Base-by-base conservation (phyloP, 2,113 vertebrate genomes). In the Entelurus aequoreus region DNA sequence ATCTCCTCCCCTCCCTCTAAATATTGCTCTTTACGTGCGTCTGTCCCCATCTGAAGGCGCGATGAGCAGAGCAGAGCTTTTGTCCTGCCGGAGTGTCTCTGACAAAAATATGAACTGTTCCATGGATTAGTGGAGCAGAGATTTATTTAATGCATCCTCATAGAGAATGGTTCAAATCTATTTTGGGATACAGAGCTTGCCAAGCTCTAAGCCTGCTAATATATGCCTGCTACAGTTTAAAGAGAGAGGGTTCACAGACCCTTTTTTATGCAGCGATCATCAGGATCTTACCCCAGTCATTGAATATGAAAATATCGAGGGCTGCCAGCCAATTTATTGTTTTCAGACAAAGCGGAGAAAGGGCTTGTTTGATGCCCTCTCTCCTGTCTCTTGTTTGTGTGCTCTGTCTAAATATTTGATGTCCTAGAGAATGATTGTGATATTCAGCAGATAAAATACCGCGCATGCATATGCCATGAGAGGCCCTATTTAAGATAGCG, bases 131-230 rank as follows among this genome's bases (percentile, higher is more conserved):
- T 80, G 48, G 72, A 89, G 90, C 78, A 66, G 81, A 91, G 90
- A 92, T 91, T 91, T 92, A 92, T 90, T 92, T 91, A 91, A 90
- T 91, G 91, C 89, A 90, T 89, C 89, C 88, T 91, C 84, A 88
- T 87, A 86, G 80, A 87, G 88, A 85, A 91, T 91, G 90, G 90
- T 91, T 86, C 82, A 86, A 91, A 89, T 90, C 91, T 92, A 92
- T 91, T 92, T 92, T 90, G 86, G 90, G 89, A 88, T 86, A 84
- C 75, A 81, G 75, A 79, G 86, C 81, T 87, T 87, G 88, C 86
- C 86, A 85, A 89, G 87, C 88, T 88, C 74, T 91, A 92, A 92
- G 90, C 90, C 90, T 92, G 85, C 84, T 92, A 92, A 91, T 90
- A 89, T 90, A 88, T 90, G 89, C 90, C 88, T 89, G 89, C 87